phyloP scores from a whole-genome alignment of 1,140 invertebrate genomes.

The Coelopa frigida region DNA sequence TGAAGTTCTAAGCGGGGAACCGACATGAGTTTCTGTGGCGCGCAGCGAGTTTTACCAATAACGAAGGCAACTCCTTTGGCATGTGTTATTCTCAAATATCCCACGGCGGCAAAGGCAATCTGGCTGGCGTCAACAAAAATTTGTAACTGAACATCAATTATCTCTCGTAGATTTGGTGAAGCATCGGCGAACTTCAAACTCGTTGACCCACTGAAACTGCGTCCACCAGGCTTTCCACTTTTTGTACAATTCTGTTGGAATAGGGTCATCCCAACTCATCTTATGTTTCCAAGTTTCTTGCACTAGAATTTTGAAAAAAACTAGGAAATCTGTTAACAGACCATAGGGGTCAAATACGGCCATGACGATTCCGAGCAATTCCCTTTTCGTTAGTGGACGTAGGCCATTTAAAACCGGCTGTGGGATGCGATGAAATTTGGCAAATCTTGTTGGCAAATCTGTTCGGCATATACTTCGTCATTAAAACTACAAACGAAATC shows the following conservation, averaged over 20 bases:
- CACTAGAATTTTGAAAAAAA: slow-evolving; percentile 39
- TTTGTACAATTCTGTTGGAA: not conserved
- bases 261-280: slow-evolving; percentile 12
- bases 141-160: slow-evolving; percentile 14
- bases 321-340: slow-evolving; percentile 34
- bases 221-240: slow-evolving; percentile 17
- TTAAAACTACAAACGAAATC: slow-evolving; percentile 30
- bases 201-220: slow-evolving; percentile 9
- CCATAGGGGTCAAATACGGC: slow-evolving; percentile 42
- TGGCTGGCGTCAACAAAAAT: slow-evolving; percentile 26
- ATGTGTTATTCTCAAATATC: too few species aligned
- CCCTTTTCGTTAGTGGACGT: slow-evolving; percentile 24
- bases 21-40: slow-evolving; percentile 19
- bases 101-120: slow-evolving; percentile 27
- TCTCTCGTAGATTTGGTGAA: not conserved
- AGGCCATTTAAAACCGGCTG: slow-evolving; percentile 7
- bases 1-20: slow-evolving; percentile 30
- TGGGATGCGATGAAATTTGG: slow-evolving; percentile 14
- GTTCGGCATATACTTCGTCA: slow-evolving; percentile 11
- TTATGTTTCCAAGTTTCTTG: slow-evolving; percentile 38
- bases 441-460: slow-evolving; percentile 16
- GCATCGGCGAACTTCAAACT: slow-evolving; percentile 5
- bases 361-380: slow-evolving; percentile 27
- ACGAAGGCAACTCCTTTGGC: slow-evolving; percentile 14
- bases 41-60: slow-evolving; percentile 20